A percentile compares a stretch with the other conserved stretches of the same genome.
Evolutionary conservation across 2,113 vertebrate species (phyloP).

Genomic region (Esox niger): DNA sequence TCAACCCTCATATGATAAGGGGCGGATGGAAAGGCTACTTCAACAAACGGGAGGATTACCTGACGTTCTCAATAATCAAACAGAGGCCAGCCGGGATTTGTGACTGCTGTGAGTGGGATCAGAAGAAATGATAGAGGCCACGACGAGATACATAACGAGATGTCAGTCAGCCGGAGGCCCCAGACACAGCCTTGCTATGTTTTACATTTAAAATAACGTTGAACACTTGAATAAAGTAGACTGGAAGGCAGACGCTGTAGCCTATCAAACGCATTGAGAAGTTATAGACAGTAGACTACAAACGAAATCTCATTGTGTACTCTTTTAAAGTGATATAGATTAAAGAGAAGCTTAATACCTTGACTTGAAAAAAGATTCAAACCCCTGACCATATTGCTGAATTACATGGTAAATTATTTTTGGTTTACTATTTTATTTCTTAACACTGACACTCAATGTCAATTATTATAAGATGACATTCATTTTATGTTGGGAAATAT

Average conservation of each 20-base stretch:
- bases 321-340: too few relatives aligned
- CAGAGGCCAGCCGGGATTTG: conserved; percentile 81
- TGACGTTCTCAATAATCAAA: conserved; percentile 84
- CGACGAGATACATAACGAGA: conserved; percentile 68
- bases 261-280: too few relatives aligned
- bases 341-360: too few relatives aligned
- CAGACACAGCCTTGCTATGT: conserved; percentile 59
- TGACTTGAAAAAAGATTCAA: too few relatives aligned
- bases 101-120: conserved; percentile 75
- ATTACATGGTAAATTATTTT: too few relatives aligned
- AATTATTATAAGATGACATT: too few relatives aligned
- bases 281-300: not conserved
- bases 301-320: not conserved
- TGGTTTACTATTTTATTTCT: too few relatives aligned
- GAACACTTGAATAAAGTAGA: not conserved
- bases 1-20: conserved; percentile 66
- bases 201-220: conserved; percentile 25
- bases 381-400: too few relatives aligned
- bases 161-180: conserved; percentile 76
- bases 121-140: conserved; percentile 79
- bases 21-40: conserved; percentile 73
- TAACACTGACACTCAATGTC: too few relatives aligned
- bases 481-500: too few relatives aligned
- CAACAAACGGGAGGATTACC: conserved; percentile 81
- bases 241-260: too few relatives aligned